Base-by-base conservation (phyloP, 2,888 invertebrate genomes). In the Cryptocheilus praepositus region DNA sequence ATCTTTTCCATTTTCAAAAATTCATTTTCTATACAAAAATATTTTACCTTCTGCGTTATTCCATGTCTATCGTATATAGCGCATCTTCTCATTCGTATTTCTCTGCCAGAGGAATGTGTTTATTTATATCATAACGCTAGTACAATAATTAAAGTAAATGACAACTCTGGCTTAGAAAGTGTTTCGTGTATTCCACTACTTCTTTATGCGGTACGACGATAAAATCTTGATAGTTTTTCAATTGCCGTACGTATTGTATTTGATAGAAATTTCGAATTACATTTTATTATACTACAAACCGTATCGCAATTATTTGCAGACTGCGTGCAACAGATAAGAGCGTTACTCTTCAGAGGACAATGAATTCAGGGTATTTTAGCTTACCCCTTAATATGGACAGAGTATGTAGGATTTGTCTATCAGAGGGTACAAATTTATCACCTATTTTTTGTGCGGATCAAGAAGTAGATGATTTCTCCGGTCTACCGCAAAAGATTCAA, bases 331-430 rank as follows among this genome's bases (percentile, higher is more conserved):
- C 36, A 11, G 36, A 36, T 36, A 36, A 7, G 25, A 36, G 11
- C 11, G 25, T 61, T 15, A 22, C 43, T 13, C 5, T 22, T 13
- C 21, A 5, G 11, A 81, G 79, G 77, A 82, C 82, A 56, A 84
- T 88, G 84, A 84, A 83, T 70, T 76, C 82, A 36, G 81, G 65
- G 65, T 88, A 84, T 64, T 88, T 86, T 60, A 82, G 74, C 52
- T 68, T 86, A 64, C 83, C 88, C 0, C 62, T 85, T 54, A 85
- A 87, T 61, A 82, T 86, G 76, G 86, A 89, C 56, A 81, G 86
- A 76, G 82, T 86, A 53, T 89, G 88, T 65, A 80, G 88, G 56
- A 82, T 89, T 60, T 89, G 88, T 73, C 80, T 89, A 5, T 80
- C 84, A 45, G 88, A 88, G 65, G 80, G 81, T 71, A 80, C 83